A percentile compares a stretch with the other conserved stretches of the same genome.
Conservation (phyloP, 1,140 invertebrate genomes). For the Metopolophium dirhodum region DNA sequence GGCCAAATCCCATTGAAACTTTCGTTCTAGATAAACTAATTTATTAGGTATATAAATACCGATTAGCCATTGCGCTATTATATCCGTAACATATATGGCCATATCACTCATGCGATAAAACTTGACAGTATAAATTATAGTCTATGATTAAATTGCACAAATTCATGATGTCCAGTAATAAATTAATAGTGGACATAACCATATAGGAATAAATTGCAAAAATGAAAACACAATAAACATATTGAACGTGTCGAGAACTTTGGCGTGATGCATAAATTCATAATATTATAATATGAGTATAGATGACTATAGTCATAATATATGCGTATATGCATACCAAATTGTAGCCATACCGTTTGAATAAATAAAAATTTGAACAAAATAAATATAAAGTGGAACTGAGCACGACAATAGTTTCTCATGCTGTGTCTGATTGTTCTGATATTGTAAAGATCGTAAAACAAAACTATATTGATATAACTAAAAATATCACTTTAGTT, state of each 20-base stretch:
- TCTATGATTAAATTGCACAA: background rate
- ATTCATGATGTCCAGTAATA: no score
- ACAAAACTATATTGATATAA: background rate
- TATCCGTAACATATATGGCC: no score
- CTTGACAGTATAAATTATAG: background rate
- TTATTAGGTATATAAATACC: background rate
- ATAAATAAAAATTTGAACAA: background rate
- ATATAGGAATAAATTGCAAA: no score
- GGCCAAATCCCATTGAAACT: no score
- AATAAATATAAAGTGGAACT: background rate
- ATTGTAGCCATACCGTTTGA: background rate
- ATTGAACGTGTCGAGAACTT: no score
- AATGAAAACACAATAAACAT: no score
- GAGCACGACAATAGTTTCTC: background rate
- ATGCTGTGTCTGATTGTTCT: background rate
- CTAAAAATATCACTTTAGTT: background rate
- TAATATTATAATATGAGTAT: no score
- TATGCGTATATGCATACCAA: no score
- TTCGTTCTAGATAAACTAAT: background rate
- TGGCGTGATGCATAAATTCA: no score
- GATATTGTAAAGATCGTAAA: background rate
- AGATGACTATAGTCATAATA: no score
- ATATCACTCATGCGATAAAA: background rate
- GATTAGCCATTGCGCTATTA: background rate
- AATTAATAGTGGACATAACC: no score